These are phyloP conservation scores for Chaetogeoica ovagalla DNA, from an alignment of 2,888 invertebrate species.

Conservation along the genomic window DNA sequence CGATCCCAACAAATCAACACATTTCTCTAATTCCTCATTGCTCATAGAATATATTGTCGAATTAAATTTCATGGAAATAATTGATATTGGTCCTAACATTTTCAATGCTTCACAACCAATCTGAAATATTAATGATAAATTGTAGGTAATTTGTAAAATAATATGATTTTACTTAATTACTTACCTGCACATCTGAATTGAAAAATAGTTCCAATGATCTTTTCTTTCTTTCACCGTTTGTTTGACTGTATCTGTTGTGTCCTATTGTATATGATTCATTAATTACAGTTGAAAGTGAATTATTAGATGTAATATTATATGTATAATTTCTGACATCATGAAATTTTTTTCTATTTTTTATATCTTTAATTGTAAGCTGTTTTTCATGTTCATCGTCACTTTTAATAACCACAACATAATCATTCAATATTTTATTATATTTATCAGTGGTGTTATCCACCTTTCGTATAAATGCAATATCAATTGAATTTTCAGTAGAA, in stretches of 20 bases:
- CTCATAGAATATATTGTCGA: slow-evolving; percentile 33
- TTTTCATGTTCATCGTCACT: not conserved
- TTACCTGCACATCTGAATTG: not conserved
- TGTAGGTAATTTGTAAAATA: not conserved
- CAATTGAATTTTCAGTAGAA: not conserved
- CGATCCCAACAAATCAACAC: slow-evolving; percentile 41
- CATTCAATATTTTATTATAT: not conserved
- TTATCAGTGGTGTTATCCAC: not conserved
- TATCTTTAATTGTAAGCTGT: not conserved
- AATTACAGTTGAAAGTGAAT: slow-evolving; percentile 3
- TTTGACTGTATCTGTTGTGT: not conserved
- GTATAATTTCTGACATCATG: not conserved
- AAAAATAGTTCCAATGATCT: slow-evolving; percentile 37
- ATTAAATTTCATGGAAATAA: slow-evolving; percentile 14
- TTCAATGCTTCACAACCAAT: slow-evolving; percentile 38
- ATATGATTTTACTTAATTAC: not conserved
- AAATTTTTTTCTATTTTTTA: not conserved
- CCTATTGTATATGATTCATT: not conserved
- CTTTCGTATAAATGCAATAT: not conserved
- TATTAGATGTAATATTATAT: not conserved
- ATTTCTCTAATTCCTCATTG: slow-evolving; percentile 21
- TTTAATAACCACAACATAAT: not conserved
- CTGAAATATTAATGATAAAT: slow-evolving; percentile 4
- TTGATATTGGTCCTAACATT: slow-evolving; percentile 34
- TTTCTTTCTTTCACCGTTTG: not conserved